phyloP scores from a whole-genome alignment of 2,797 vertebrate species.

The Enteromius paludinosus region DNA sequence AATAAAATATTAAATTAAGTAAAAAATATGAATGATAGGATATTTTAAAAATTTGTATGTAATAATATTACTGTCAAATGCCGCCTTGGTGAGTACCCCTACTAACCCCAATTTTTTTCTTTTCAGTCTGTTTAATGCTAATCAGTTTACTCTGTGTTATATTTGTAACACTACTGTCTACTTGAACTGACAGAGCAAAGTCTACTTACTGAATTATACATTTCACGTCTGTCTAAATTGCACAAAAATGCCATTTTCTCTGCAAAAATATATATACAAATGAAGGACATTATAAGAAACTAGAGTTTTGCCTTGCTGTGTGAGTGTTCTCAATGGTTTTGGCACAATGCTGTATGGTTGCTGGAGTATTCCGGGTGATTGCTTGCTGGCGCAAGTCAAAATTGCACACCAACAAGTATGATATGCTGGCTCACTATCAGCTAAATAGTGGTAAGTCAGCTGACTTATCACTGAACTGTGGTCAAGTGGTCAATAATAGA shows the following conservation, averaged over 20 bases:
- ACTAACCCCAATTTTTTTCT: not conserved
- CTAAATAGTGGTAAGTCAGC: not conserved
- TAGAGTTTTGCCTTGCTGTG: not conserved
- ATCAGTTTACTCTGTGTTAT: not conserved
- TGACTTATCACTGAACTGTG: slow-evolving; percentile 37
- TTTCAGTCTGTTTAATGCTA: not conserved
- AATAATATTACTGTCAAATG: not conserved
- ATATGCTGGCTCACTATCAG: not conserved
- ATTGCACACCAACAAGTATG: not conserved
- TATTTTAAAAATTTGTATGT: not conserved
- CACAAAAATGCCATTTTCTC: not conserved
- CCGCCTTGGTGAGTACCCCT: not conserved
- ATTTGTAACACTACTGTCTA: not conserved
- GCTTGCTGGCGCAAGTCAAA: not conserved
- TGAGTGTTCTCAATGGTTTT: not conserved
- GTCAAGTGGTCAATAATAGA: slow-evolving; percentile 40
- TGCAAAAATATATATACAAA: not conserved
- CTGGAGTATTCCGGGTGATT: not conserved
- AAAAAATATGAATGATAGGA: not conserved
- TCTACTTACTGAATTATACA: not conserved
- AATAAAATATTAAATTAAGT: not conserved
- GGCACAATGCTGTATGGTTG: not conserved
- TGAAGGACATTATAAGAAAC: not conserved
- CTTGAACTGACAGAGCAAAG: not conserved
- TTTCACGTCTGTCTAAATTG: not conserved